Conservation (phyloP, 2,113 vertebrate species). For the Chlorodrepanis virens region DNA sequence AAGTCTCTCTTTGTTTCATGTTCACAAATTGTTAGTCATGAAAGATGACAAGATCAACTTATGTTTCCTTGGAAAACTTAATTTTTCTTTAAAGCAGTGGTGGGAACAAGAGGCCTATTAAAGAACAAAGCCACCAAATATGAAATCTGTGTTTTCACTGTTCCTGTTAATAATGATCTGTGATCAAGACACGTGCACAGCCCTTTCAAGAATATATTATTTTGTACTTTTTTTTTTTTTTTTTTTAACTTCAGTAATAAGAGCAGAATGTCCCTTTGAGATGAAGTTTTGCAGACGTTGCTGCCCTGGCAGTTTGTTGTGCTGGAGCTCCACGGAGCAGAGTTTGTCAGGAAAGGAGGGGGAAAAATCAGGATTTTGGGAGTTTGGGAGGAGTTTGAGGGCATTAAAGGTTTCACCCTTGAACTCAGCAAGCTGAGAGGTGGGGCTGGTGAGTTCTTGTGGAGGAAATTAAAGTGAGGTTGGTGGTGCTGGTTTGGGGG, state of each 20-base stretch:
- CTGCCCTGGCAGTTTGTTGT: not conserved
- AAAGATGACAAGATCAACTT: constrained; percentile 71
- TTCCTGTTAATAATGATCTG: constrained; percentile 63
- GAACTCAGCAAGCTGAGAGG: not conserved
- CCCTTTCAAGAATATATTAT: constrained; percentile 66
- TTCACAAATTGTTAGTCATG: constrained; percentile 69
- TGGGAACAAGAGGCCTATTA: constrained; percentile 69
- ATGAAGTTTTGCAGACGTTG: not conserved
- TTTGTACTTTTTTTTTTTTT: constrained; percentile 11
- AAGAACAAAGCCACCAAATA: constrained; percentile 68
- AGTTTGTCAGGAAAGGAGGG: not conserved
- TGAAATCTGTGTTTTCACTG: constrained; percentile 54
- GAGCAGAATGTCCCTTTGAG: constrained; percentile 31
- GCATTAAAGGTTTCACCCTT: not conserved
- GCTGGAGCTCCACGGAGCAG: not conserved
- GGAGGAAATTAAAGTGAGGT: not conserved
- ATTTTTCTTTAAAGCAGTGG: constrained; percentile 65
- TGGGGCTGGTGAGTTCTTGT: not conserved
- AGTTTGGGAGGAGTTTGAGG: not conserved
- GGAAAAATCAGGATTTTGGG: not conserved
- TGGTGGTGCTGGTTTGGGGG: accelerated
- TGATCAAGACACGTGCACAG: constrained; percentile 57
- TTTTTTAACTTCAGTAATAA: not conserved
- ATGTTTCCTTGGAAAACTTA: constrained; percentile 67
- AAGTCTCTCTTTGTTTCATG: constrained; percentile 72